Evolutionary conservation across 2,888 invertebrate genomes (phyloP).

Genomic region (Pecten maximus): DNA sequence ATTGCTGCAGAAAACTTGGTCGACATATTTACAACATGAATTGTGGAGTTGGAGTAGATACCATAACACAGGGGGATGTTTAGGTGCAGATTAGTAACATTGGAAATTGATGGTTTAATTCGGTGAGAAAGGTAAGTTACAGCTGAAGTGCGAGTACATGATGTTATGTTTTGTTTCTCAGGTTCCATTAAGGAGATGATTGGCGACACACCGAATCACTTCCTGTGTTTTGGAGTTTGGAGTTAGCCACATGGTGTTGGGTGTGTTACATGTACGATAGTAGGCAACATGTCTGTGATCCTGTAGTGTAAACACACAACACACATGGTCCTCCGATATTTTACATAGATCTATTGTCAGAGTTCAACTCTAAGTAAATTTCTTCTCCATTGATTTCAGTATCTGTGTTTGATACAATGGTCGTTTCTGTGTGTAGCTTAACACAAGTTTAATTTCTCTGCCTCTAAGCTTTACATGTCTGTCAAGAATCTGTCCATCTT

Average conservation of each 20-base stretch:
- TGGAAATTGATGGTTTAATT: neutral
- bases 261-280: neutral
- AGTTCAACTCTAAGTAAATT: too few species aligned
- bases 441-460: too few species aligned
- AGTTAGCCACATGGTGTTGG: slow-evolving; percentile 9
- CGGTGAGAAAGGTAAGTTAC: neutral
- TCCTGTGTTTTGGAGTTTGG: slow-evolving; percentile 26
- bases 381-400: neutral
- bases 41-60: neutral
- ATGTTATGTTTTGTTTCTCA: neutral
- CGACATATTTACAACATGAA: slow-evolving; percentile 24
- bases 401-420: too few species aligned
- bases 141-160: neutral
- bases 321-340: neutral
- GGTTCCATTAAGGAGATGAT: neutral
- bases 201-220: neutral
- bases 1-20: slow-evolving; percentile 24
- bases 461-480: too few species aligned
- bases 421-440: too few species aligned
- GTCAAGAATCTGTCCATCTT: too few species aligned
- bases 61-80: slow-evolving; percentile 24
- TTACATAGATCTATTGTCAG: neutral
- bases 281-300: neutral
- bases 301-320: neutral
- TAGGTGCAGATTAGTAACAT: neutral